Evolutionary conservation across 1,140 invertebrate genomes (phyloP), one percentile per base, ranked within the genome.

Genomic region (Ostrea edulis): DNA sequence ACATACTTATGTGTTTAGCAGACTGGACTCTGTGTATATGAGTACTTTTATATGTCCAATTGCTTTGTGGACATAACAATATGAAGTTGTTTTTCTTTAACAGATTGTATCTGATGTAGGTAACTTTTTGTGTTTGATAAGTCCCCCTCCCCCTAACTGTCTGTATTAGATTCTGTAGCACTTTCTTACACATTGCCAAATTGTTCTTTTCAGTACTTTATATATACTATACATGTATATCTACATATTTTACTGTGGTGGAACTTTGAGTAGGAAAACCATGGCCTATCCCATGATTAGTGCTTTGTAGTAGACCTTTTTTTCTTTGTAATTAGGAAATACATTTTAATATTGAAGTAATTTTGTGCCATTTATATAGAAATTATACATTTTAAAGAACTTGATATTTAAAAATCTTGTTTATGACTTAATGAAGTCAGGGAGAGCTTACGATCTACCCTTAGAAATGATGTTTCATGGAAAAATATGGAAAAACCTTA

Each of bases 21-120:
- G 35, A 44, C 35, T 5, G 5, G 5, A 5, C 35, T 44, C 5
- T 44, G 35, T 44, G 35, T 44, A 44, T 44, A 44, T 2, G 5
- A 44, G 35, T 44, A 44, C 35, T 44, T 44, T 44, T 44, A 44
- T 44, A 2, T 44, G 35, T 44, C 35, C 55, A 58, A 4, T 25
- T 29, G 22, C 35, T 22, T 44, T 12, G 35, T 29, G 22, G 68
- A 77, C 68, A 77, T 25, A 14, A 77, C 25, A 77, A 25, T 77
- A 14, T 12, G 25, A 77, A 29, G 22, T 77, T 77, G 25, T 77
- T 77, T 77, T n/a, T 62, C n/a, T 77, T 29, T 29, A 77, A 77
- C 68, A 77, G 68, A 77, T 77, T 77, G 68, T 77, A 35, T 77
- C 68, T 77, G 68, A 77, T 77, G 68, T 77, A 77, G 68, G 68